Evolutionary conservation across 1,140 invertebrate species (phyloP).

Genomic region (Lethrus apterus): DNA sequence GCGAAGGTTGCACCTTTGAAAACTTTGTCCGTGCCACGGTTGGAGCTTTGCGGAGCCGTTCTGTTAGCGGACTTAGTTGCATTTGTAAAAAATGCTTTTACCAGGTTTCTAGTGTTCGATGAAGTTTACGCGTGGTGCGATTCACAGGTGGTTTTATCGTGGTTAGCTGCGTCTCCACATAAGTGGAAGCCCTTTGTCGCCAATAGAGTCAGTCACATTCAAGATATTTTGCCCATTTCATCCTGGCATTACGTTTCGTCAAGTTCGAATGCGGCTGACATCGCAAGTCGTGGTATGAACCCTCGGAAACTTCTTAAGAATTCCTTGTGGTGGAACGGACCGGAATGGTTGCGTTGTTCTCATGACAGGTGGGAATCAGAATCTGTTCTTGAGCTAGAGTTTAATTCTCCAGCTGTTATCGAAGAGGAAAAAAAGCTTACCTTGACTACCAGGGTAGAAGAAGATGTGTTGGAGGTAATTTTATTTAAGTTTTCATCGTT

Average conservation of each 20-base stretch:
- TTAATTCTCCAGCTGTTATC: too few species aligned
- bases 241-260: slow-evolving; percentile 4
- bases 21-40: background rate
- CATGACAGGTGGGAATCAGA: too few species aligned
- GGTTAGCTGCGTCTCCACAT: background rate
- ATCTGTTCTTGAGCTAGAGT: too few species aligned
- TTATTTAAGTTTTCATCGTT: too few species aligned
- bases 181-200: slow-evolving; percentile 4
- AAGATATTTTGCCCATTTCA: background rate
- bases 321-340: slow-evolving; percentile 4
- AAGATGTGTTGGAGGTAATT: too few species aligned
- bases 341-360: background rate
- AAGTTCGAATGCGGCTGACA: background rate
- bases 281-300: background rate
- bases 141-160: background rate
- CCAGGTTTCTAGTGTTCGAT: background rate
- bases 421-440: too few species aligned
- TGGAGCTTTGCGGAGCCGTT: slow-evolving; percentile 3
- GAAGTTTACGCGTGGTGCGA: slow-evolving; percentile 2
- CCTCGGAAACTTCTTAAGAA: background rate
- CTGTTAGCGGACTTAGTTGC: background rate
- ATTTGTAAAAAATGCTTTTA: background rate
- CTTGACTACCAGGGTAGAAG: too few species aligned
- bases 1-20: slow-evolving; percentile 41
- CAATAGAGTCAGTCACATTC: background rate